Evolutionary conservation across 2,797 vertebrate species (phyloP), one percentile per base, ranked within the genome.

Genomic region (Melanitta fusca): DNA sequence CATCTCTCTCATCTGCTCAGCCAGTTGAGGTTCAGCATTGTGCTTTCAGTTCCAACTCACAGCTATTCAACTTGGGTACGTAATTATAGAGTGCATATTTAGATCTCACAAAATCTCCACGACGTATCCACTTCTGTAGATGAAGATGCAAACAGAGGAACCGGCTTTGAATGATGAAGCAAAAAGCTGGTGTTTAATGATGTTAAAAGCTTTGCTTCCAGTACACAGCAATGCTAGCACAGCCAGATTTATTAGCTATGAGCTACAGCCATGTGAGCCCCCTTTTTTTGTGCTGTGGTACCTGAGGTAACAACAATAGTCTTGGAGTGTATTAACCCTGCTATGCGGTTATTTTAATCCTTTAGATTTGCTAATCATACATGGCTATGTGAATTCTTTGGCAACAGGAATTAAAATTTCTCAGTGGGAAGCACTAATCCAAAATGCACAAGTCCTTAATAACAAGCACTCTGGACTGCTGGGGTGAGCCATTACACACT

Each of bases 391-490:
- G 73, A 81, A 73, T 78, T 81, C 80, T 70, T 71, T 91, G 89
- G 89, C 83, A 93, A 77, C 14, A 61, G 41, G 70, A 91, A 79
- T 89, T 69, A 61, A 87, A 88, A 82, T 74, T 81, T 80, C 87
- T 93, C 74, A 28, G 91, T 61, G 87, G 91, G 89, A 91, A 94
- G 81, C 88, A 56, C 66, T 95, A 95, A 95, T 89, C 91, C 92
- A 73, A 96, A 96, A 91, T 25, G 69, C 93, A 82, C 39, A 87
- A 84, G 62, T 88, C 93, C 69, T 87, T 87, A 71, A 79, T 21
- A 93, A 93, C 71, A 83, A 97, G 91, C 90, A 93, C 96, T 96
- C 78, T 73, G 89, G 83, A 88, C 94, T 96, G 94, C 95, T 96
- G 96, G 91, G 93, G 95, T 90, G 91, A 97, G 96, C 90, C 82